Percentiles rank a stretch among this genome's conserved stretches.
These are phyloP conservation scores for Pundamilia nyererei DNA, from an alignment of 2,113 vertebrate genomes.

Conservation along the genomic window DNA sequence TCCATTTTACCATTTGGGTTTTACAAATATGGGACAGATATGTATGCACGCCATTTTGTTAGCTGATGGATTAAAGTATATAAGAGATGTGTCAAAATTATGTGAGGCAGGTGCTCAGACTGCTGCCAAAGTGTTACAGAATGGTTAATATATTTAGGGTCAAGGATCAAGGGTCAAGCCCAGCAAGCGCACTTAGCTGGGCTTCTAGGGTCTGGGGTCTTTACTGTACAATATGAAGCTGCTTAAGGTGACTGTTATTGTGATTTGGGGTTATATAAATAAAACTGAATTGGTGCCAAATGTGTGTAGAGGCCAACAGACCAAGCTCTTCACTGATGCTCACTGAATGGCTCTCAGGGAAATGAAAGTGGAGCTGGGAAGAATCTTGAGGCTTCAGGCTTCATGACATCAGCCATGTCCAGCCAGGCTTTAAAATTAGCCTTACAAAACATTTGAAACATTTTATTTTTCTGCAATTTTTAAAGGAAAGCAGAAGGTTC, in stretches of 20 bases:
- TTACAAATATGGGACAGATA: not conserved
- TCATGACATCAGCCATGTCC: not conserved
- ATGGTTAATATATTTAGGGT: not conserved
- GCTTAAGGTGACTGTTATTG: not conserved
- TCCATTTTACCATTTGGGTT: not conserved
- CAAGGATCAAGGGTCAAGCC: conserved; percentile 25
- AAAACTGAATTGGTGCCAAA: not conserved
- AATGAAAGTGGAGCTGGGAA: not conserved
- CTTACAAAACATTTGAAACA: not conserved
- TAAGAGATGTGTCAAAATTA: not conserved
- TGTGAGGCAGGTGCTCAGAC: not conserved
- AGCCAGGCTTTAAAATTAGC: not conserved
- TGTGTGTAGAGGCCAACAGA: not conserved
- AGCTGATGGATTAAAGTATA: not conserved
- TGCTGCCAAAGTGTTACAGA: not conserved
- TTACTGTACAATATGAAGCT: not conserved
- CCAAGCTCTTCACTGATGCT: not conserved
- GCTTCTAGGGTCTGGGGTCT: not conserved
- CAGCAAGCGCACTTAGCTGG: not conserved
- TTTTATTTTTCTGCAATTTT: not conserved
- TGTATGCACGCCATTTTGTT: not conserved
- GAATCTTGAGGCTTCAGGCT: not conserved
- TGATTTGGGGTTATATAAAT: not conserved
- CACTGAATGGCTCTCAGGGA: not conserved
- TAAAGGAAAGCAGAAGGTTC: not conserved